Evolutionary conservation across 2,113 vertebrate genomes (phyloP).

Genomic region (Monopterus albus): DNA sequence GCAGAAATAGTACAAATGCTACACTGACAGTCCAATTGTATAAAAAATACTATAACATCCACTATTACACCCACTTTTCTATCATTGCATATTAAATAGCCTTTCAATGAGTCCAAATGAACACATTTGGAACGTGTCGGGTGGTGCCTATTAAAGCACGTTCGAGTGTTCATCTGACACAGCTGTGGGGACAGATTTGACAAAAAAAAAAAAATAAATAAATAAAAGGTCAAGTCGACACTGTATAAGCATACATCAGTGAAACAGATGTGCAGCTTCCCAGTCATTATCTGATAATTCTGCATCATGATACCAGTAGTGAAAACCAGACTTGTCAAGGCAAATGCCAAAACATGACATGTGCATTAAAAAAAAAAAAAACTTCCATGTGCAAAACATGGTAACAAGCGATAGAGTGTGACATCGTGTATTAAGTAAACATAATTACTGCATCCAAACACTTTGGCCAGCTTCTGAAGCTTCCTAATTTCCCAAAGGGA

Average conservation of each 20-base stretch:
- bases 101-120: background rate
- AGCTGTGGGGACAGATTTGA: background rate
- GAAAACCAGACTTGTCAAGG: background rate
- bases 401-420: constrained; percentile 22
- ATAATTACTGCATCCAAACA: constrained; percentile 69
- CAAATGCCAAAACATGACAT: background rate
- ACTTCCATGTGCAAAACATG: constrained; percentile 28
- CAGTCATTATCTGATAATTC: constrained; percentile 6
- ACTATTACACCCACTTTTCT: background rate
- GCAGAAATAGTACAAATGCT: no score
- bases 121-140: background rate
- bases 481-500: constrained; percentile 62
- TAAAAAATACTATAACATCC: no score
- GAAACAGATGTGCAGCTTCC: constrained; percentile 35
- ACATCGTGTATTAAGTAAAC: constrained; percentile 63
- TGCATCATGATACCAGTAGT: background rate
- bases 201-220: background rate
- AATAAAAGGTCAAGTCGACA: background rate
- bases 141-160: background rate
- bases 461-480: constrained; percentile 49
- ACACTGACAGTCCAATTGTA: no score
- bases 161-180: no score
- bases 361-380: background rate
- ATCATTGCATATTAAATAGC: background rate
- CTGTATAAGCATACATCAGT: background rate